Evolutionary conservation across 2,888 invertebrate species (phyloP).

Genomic region (Tenthredo notha): DNA sequence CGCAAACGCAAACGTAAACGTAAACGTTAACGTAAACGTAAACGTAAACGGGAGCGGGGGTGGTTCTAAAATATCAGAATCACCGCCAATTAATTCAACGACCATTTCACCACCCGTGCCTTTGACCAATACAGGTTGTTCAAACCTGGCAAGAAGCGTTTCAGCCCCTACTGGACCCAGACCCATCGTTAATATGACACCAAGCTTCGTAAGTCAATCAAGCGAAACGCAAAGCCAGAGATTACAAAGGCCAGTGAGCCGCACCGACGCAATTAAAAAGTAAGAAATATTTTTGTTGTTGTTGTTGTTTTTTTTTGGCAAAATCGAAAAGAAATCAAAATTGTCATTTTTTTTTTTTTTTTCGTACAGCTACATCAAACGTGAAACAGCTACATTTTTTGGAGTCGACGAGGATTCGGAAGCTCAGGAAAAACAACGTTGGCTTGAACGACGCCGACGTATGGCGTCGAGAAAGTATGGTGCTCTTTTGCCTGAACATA

Average conservation of each 20-base stretch:
- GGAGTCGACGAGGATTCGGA: slow-evolving; percentile 90
- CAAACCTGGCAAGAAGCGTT: slow-evolving; percentile 70
- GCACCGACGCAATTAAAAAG: slow-evolving; percentile 77
- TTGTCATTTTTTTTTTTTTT: too few relatives aligned
- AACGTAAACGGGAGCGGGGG: slow-evolving; percentile 63
- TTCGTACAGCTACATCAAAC: slow-evolving; percentile 83
- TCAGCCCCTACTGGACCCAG: slow-evolving; percentile 72
- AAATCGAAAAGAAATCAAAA: too few relatives aligned
- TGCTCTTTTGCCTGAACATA: slow-evolving; percentile 82
- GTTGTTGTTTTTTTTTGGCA: too few relatives aligned
- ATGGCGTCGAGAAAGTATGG: slow-evolving; percentile 87
- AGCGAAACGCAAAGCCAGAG: slow-evolving; percentile 77
- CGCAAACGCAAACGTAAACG: slow-evolving; percentile 64
- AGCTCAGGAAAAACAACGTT: slow-evolving; percentile 86
- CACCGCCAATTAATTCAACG: slow-evolving; percentile 50
- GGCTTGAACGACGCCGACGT: slow-evolving; percentile 90
- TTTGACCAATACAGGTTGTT: slow-evolving; percentile 53
- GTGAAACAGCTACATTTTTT: slow-evolving; percentile 91
- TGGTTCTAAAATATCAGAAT: slow-evolving; percentile 23
- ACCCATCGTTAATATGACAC: slow-evolving; percentile 67
- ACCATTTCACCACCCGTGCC: slow-evolving; percentile 63
- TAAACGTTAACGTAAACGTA: slow-evolving; percentile 63
- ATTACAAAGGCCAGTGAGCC: slow-evolving; percentile 79
- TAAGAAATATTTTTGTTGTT: too few relatives aligned
- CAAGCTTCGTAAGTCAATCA: slow-evolving; percentile 71